phyloP scores from a whole-genome alignment of 1,140 invertebrate genomes.

The Drosophila ambigua region DNA sequence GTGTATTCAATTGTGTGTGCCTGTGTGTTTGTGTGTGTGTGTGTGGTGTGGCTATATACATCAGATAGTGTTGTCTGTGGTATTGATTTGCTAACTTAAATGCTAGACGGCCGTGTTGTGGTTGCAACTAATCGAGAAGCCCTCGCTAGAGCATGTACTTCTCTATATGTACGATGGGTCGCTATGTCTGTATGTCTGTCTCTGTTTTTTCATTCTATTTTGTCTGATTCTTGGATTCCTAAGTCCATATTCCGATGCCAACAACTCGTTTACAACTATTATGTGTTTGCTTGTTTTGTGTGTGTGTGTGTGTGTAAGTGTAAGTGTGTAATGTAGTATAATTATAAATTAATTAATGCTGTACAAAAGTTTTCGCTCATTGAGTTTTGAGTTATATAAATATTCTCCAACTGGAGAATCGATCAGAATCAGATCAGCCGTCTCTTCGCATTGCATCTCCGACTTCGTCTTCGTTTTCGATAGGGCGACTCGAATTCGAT shows the following conservation, averaged over 20 bases:
- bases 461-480: slow-evolving; percentile 2
- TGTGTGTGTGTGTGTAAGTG: slow-evolving; percentile 17
- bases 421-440: no score
- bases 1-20: slow-evolving; percentile 19
- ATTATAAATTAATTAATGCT: slow-evolving; percentile 82
- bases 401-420: no score
- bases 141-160: no score
- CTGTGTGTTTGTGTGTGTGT: slow-evolving; percentile 10
- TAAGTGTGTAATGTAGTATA: slow-evolving; percentile 49
- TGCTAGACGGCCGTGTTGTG: slow-evolving; percentile 57
- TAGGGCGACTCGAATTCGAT: not conserved
- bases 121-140: no score
- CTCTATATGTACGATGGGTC: no score
- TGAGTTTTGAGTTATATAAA: slow-evolving; percentile 31
- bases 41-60: slow-evolving; percentile 62
- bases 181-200: no score
- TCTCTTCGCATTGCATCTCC: slow-evolving; percentile 10
- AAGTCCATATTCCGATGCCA: slow-evolving; percentile 19
- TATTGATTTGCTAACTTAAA: slow-evolving; percentile 76
- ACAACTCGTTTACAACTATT: slow-evolving; percentile 37
- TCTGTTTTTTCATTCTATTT: not conserved
- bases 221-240: not conserved
- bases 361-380: slow-evolving; percentile 63
- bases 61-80: slow-evolving; percentile 37
- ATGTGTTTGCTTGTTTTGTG: slow-evolving; percentile 17